Percentiles rank a stretch among this genome's conserved stretches.
phyloP scores from a whole-genome alignment of 2,113 vertebrate species.

The Fukomys damarensis region DNA sequence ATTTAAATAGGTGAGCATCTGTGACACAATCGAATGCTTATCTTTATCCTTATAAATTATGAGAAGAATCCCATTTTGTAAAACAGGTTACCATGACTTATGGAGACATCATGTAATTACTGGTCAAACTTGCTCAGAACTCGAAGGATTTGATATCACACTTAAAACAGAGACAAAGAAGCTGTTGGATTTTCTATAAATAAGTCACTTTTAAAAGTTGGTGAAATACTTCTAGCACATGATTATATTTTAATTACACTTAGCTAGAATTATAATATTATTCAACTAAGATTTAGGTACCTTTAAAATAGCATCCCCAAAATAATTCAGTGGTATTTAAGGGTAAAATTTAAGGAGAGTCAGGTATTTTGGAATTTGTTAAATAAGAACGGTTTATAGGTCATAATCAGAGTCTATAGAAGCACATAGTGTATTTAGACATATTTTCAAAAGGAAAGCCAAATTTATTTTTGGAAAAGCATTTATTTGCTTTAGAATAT shows the following conservation, averaged over 20 bases:
- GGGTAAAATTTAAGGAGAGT: background rate
- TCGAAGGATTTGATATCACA: background rate
- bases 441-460: background rate
- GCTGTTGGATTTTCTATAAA: conserved; percentile 13
- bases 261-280: background rate
- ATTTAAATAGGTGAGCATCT: conserved; percentile 21
- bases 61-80: background rate
- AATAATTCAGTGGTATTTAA: background rate
- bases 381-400: background rate
- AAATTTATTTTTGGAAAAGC: conserved; percentile 28
- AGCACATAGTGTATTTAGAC: background rate
- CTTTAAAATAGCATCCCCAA: background rate
- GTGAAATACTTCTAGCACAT: background rate
- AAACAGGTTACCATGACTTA: background rate
- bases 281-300: background rate
- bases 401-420: background rate
- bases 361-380: background rate
- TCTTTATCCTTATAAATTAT: background rate
- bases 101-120: background rate
- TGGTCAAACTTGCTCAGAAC: background rate
- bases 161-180: conserved; percentile 18
- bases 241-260: conserved; percentile 10
- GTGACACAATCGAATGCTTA: background rate
- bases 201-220: background rate
- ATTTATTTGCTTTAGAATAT: background rate